Conservation (phyloP, 2,113 vertebrate genomes). For the Strix uralensis region DNA sequence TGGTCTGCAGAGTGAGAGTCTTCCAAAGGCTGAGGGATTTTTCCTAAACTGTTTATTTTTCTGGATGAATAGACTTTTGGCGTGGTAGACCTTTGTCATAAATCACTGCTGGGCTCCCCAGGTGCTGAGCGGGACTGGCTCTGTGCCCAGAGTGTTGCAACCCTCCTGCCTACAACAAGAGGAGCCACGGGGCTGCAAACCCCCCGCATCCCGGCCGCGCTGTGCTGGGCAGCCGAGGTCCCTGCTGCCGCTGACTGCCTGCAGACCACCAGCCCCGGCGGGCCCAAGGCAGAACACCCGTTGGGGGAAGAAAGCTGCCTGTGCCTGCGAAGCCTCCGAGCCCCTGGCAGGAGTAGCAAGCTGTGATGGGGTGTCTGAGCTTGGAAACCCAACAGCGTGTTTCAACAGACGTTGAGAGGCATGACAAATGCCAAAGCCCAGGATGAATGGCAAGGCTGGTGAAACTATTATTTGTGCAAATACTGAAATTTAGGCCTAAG, state of each 20-base stretch:
- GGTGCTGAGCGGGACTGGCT: neutral
- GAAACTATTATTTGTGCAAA: conserved; percentile 6
- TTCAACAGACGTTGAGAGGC: neutral
- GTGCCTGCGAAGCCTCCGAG: fast-evolving
- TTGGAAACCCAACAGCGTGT: neutral
- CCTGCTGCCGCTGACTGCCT: neutral
- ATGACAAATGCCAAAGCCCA: neutral
- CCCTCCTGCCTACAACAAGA: neutral
- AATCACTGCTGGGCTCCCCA: neutral
- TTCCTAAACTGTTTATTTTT: conserved; percentile 2
- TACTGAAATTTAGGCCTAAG: neutral
- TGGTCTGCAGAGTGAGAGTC: neutral
- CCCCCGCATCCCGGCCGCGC: neutral
- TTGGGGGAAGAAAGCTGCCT: fast-evolving
- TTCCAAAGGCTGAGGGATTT: neutral
- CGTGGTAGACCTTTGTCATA: neutral
- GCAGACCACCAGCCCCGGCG: neutral
- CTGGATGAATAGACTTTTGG: neutral
- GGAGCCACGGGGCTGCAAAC: neutral
- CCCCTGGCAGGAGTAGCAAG: neutral
- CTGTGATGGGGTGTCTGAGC: neutral
- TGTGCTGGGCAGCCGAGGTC: fast-evolving
- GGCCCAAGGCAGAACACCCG: neutral
- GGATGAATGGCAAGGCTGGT: neutral
- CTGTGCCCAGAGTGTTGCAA: neutral